A percentile compares a stretch with the other conserved stretches of the same genome.
Conservation (phyloP, 2,888 invertebrate genomes). For the Blera fallax region DNA sequence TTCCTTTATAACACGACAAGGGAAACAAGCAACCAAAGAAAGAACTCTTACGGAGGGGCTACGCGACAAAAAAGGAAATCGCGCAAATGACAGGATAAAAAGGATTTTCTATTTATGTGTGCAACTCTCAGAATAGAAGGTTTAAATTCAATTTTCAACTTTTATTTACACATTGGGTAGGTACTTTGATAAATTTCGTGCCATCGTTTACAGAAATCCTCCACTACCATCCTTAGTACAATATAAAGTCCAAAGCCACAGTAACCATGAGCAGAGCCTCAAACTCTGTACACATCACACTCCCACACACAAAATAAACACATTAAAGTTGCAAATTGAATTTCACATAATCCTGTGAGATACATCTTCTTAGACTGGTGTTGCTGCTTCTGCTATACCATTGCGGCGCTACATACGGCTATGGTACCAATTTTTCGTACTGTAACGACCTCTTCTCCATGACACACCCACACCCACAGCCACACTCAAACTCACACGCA, state of each 20-base stretch:
- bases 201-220: constrained; percentile 72
- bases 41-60: constrained; percentile 5
- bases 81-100: constrained; percentile 72
- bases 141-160: constrained; percentile 74
- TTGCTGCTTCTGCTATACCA: constrained; percentile 39
- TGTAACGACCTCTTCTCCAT: constrained; percentile 62
- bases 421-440: constrained; percentile 67
- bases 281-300: constrained; percentile 38
- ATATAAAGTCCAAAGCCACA: constrained; percentile 72
- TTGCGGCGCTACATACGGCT: constrained; percentile 56
- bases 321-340: constrained; percentile 73
- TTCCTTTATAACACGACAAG: constrained; percentile 1
- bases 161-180: constrained; percentile 73
- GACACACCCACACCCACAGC: constrained; percentile 9
- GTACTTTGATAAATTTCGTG: constrained; percentile 71
- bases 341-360: constrained; percentile 73
- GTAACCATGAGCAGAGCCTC: constrained; percentile 68
- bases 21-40: constrained; percentile 28
- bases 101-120: constrained; percentile 72
- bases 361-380: constrained; percentile 72
- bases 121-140: constrained; percentile 68
- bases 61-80: constrained; percentile 60
- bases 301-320: constrained; percentile 68
- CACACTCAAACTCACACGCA: constrained; percentile 33
- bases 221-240: constrained; percentile 54